Conservation (phyloP, 2,888 invertebrate species). For the Caenorhabditis zanzibari region DNA sequence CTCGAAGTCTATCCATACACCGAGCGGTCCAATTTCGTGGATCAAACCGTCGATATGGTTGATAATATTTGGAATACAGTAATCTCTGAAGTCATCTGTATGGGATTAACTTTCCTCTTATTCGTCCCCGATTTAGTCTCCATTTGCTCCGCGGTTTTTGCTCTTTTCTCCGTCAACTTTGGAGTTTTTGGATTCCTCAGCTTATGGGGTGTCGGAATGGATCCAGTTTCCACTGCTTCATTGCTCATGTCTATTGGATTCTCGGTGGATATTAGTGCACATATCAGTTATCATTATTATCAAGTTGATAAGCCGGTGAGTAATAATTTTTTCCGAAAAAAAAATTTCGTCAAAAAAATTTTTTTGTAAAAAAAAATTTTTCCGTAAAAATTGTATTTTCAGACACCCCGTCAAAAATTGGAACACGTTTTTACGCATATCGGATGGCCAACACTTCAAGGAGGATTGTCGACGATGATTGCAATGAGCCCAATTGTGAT, state of each 20-base stretch:
- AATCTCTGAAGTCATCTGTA: constrained; percentile 75
- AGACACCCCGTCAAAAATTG: constrained; percentile 70
- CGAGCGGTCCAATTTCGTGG: constrained; percentile 75
- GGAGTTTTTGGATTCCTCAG: constrained; percentile 78
- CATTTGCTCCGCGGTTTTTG: constrained; percentile 73
- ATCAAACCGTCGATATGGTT: constrained; percentile 74
- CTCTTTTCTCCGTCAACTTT: constrained; percentile 75
- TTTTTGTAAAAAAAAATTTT: too few species aligned
- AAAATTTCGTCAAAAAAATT: too few species aligned
- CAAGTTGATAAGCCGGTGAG: constrained; percentile 70
- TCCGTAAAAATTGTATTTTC: background rate
- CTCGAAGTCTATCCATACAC: constrained; percentile 72
- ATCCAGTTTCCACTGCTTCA: constrained; percentile 76
- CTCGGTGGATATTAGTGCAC: constrained; percentile 78
- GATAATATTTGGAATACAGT: constrained; percentile 76
- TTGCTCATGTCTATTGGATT: constrained; percentile 79
- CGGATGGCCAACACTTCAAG: constrained; percentile 78
- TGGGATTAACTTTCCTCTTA: constrained; percentile 74
- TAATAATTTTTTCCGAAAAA: too few species aligned
- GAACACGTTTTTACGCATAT: constrained; percentile 71
- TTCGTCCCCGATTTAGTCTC: constrained; percentile 75
- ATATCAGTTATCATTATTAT: constrained; percentile 79
- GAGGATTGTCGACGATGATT: constrained; percentile 72
- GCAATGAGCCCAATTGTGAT: constrained; percentile 74
- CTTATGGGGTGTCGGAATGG: constrained; percentile 75